Conservation (phyloP, 2,113 vertebrate genomes). For the Lepidothrix coronata region DNA sequence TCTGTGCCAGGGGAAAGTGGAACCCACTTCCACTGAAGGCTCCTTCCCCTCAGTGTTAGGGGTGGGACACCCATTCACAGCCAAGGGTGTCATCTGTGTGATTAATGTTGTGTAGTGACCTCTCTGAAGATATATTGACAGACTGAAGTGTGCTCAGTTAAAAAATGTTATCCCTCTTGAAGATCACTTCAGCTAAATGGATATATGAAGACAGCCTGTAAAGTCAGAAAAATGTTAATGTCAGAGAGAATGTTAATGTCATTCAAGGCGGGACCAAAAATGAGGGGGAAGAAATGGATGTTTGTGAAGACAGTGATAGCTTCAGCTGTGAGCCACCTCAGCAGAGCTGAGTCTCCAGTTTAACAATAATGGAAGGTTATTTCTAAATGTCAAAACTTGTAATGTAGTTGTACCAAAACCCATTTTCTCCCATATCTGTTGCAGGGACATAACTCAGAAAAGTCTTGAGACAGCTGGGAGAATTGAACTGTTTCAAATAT, state of each 20-base stretch:
- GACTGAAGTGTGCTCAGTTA: background rate
- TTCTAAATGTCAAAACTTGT: background rate
- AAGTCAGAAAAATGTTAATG: background rate
- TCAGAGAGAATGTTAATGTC: background rate
- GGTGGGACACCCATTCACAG: background rate
- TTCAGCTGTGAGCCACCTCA: background rate
- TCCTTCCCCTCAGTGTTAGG: background rate
- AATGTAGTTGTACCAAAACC: background rate
- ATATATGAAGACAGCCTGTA: background rate
- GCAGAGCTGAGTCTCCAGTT: background rate
- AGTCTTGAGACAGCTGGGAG: background rate
- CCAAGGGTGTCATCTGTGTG: background rate
- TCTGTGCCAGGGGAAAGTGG: background rate
- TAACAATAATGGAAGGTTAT: background rate
- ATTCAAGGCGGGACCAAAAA: background rate
- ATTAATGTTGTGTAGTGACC: background rate
- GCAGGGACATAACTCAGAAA: background rate
- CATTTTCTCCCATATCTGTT: background rate
- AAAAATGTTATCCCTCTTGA: background rate
- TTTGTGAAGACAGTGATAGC: background rate
- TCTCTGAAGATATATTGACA: background rate
- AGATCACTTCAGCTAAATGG: background rate
- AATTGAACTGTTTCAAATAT: conserved; percentile 10
- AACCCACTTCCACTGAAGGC: background rate
- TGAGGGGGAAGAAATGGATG: background rate